Conservation (phyloP, 2,797 vertebrate species). For the Schizothorax lantsangensis region DNA sequence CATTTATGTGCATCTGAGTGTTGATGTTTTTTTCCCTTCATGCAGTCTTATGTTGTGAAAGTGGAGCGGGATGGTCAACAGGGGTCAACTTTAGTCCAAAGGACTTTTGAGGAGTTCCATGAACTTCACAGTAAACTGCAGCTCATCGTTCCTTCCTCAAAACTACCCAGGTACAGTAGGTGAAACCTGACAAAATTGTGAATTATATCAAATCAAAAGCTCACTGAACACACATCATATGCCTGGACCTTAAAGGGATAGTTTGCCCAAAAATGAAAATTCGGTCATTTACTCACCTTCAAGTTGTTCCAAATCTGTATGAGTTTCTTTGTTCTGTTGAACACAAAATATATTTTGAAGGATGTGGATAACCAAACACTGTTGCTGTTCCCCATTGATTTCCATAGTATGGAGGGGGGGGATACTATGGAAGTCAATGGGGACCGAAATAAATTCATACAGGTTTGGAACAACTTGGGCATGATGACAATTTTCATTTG, state of each 20-base stretch:
- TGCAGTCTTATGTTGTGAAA: conserved; percentile 89
- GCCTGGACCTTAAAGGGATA: neutral
- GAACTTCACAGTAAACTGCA: conserved; percentile 94
- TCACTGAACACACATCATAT: neutral
- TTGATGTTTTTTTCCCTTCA: neutral
- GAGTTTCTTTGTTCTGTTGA: neutral
- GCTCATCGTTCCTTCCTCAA: conserved; percentile 89
- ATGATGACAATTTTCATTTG: neutral
- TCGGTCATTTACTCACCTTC: neutral
- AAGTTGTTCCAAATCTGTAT: neutral
- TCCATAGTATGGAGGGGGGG: neutral
- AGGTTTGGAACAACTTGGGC: neutral
- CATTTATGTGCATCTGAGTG: neutral
- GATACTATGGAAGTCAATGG: neutral
- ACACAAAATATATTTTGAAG: neutral
- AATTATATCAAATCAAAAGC: neutral
- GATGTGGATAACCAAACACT: neutral
- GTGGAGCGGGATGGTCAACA: conserved; percentile 86
- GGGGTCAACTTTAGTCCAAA: conserved; percentile 84
- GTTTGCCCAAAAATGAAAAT: neutral
- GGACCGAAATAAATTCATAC: no score
- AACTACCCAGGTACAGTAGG: conserved; percentile 87
- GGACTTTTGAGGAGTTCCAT: conserved; percentile 95
- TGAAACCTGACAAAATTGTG: neutral
- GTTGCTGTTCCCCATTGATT: neutral